Base-by-base conservation (phyloP, 2,113 vertebrate genomes). In the Thymallus thymallus region DNA sequence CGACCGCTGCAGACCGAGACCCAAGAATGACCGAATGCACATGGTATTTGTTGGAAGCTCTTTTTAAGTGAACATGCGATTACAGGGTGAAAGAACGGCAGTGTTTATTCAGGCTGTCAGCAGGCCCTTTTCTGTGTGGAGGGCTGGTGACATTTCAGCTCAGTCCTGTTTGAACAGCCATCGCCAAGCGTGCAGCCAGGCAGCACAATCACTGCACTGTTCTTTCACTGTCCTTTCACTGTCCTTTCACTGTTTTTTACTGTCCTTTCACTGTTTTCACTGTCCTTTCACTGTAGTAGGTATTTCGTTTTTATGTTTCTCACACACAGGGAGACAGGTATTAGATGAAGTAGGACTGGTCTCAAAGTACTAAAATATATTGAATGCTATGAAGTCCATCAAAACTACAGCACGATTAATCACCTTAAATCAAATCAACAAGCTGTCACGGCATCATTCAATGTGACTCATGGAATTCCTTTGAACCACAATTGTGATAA, bases 61-160 rank as follows among this genome's bases (percentile, higher is more conserved):
- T 82, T 87, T 88, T 88, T 79, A 87, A 88, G 79, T 83, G 87
- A 87, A 89, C 86, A 83, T 87, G 84, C 72, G 83, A 89, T 88
- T 89, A 80, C 78, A 81, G 62, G 32, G 72, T 45, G 3, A 1
- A 30, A 75, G 73, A 82, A 84, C 74, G 75, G 66, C 81, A 78
- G 64, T 91, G 86, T 92, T 93, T 91, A 88, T 83, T 78, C 72
- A 87, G 87, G 72, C 89, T 90, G 88, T 90, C 88, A 86, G 84
- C 85, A 7, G 74, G 70, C 80, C 72, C 85, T 78, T 41, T 85
- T 87, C 80, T 76, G 74, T 80, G 69, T 62, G 48, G 66, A 81
- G 51, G 68, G 26, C 74, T 78, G 82, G 88, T 88, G 88, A 89
- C 87, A 88, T 87, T 88, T 91, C 75, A 85, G 81, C 85, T 86